phyloP scores from a whole-genome alignment of 2,113 vertebrate species.

The Ondatra zibethicus region DNA sequence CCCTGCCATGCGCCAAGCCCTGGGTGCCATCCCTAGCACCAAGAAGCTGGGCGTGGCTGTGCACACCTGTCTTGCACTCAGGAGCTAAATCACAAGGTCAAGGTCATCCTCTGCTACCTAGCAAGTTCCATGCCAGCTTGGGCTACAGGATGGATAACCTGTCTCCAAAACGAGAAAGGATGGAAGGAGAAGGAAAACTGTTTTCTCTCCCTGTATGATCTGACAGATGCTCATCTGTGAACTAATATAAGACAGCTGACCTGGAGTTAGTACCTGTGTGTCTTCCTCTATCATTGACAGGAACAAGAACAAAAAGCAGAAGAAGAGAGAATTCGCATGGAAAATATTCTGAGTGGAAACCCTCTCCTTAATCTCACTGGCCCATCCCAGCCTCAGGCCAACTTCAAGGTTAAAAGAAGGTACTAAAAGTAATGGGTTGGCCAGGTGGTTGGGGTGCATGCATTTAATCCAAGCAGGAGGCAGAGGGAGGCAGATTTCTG shows the following conservation, averaged over 20 bases:
- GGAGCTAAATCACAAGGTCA: not conserved
- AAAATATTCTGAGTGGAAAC: constrained; percentile 98
- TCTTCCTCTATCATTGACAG: constrained; percentile 83
- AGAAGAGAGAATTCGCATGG: constrained; percentile 98
- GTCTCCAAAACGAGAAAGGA: not conserved
- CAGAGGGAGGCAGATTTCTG: not conserved
- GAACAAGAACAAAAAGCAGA: constrained; percentile 98
- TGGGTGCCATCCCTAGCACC: not conserved
- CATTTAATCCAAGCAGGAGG: not conserved
- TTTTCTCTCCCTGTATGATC: not conserved
- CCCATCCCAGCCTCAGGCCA: constrained; percentile 88
- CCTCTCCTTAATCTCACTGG: constrained; percentile 95
- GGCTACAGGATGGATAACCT: not conserved
- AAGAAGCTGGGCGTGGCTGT: not conserved
- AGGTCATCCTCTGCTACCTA: not conserved
- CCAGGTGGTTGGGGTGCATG: fast-evolving
- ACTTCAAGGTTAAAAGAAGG: constrained; percentile 98
- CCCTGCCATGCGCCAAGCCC: not conserved
- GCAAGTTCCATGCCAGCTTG: not conserved
- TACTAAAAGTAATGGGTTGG: constrained; percentile 76
- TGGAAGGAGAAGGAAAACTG: not conserved
- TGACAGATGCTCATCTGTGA: not conserved
- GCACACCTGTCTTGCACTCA: not conserved
- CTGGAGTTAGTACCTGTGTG: not conserved
- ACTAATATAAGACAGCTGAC: not conserved